Base-by-base conservation (phyloP, 2,113 vertebrate species). In the Drymodes brunneopygia region DNA sequence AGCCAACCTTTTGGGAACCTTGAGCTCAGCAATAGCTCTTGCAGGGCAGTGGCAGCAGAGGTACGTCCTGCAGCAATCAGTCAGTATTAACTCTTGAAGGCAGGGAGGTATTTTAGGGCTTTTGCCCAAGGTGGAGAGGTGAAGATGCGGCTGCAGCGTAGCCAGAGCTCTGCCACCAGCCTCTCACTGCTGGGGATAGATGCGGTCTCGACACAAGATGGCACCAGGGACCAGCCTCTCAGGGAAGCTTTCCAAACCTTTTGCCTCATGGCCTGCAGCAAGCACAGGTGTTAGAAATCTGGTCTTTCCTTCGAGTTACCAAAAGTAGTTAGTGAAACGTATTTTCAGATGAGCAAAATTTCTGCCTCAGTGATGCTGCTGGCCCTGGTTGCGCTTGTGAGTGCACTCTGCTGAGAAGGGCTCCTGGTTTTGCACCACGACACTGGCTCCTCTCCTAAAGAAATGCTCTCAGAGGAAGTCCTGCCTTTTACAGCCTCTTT, bases 211-310 rank as follows among this genome's bases (percentile, higher is more conserved):
- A 97, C 98, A 97, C 97, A 97, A 98, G 98, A 78, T 97, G 98
- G 97, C 98, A 87, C 95, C 97, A 94, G 91, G 97, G 79, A 94
- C 95, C 97, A 97, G 74, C 53, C 65, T 98, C 97, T 95, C 70
- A 20, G 29, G 69, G 67, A 90, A 93, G 31, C 45, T 81, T 92
- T 47, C 33, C 60, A 66, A 85, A 74, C 90, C 82, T 80, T 62
- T 38, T 42, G 74, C 64, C 73, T 93, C 29, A 8, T 14, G 78
- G 82, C 40, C 88, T 2, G 18, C n/a, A 75, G 81, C 45, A 71
- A 90, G n/a, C 80, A 33, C 73, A 92, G 91, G 80, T 77, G 74
- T 88, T 88, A 72, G 54, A 58, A 70, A 89, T 47, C 64, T 77
- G 81, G 56, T 92, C 66, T 61, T 88, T 90, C 23, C 75, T 88